Evolutionary conservation across 2,113 vertebrate species (phyloP), one percentile per base, ranked within the genome.

Genomic region (Sinosuthora webbiana): DNA sequence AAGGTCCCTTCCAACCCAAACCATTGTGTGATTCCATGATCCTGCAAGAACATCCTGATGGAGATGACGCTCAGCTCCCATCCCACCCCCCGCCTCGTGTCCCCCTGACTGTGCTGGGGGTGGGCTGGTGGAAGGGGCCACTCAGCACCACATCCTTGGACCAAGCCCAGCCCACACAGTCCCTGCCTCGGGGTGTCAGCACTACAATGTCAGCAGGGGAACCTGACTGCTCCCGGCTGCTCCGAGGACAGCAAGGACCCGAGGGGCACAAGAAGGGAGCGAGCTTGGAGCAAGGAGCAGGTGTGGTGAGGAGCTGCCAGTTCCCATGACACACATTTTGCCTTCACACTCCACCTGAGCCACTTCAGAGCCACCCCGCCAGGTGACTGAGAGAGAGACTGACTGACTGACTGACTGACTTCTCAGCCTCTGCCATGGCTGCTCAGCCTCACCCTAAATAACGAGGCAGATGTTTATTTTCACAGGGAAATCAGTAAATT

Each of bases 71-170:
- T n/a, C 55, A 75, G 31, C 33, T 64, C 31, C 27, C 19, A 3
- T 23, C 17, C 9, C 10, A 5, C 7, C 39, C 22, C 45, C 23
- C 25, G 28, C 28, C 30, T 39, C 1, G 0, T 37, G 67, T 57
- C 18, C 45, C 71, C 56, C 47, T 11, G 10, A 1, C 20, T 35
- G 41, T 5, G 3, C 55, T 11, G 15, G 1, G 1, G 14, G 1
- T 1, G 28, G 85, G 37, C 45, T 53, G 56, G 35, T 0, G 4
- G 53, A 50, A 6, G 28, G 22, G 44, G 6, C 2, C 3, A 52
- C 45, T 68, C 59, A 67, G 28, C 37, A 49, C 60, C 24, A 2
- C 78, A 19, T 67, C 63, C 41, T 31, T 44, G 73, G 70, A 11
- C 25, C 37, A 10, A 15, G 11, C 2, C 70, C 77, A 76, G 75